Conservation (phyloP, 2,888 invertebrate genomes). For the Stegana nigrithorax region DNA sequence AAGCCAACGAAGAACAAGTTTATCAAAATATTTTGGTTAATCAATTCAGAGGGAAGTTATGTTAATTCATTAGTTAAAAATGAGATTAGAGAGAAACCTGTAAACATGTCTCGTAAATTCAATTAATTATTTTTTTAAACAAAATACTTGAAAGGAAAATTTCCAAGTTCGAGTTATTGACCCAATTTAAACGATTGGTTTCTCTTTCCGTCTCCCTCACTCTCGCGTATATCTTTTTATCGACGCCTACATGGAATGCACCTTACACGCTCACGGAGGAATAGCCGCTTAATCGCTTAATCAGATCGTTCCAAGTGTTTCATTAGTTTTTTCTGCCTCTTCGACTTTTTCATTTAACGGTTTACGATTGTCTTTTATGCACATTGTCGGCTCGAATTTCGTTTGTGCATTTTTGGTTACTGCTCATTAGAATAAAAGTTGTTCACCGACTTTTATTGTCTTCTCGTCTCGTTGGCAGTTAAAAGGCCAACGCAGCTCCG, state of each 20-base stretch:
- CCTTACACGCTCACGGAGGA: too few relatives aligned
- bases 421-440: too few relatives aligned
- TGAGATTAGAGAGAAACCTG: slow-evolving; percentile 47
- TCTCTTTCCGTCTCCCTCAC: background rate
- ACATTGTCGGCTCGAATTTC: too few relatives aligned
- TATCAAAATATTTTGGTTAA: background rate
- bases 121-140: slow-evolving; percentile 60
- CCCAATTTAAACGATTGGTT: background rate
- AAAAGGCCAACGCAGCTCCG: too few relatives aligned
- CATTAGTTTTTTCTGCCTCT: too few relatives aligned
- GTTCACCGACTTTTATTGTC: too few relatives aligned
- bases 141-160: slow-evolving; percentile 40
- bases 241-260: background rate
- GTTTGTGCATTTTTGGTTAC: too few relatives aligned
- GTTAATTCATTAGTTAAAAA: slow-evolving; percentile 46
- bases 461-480: too few relatives aligned
- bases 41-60: slow-evolving; percentile 42
- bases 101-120: slow-evolving; percentile 59
- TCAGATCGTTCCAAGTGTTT: too few relatives aligned
- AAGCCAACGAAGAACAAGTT: background rate
- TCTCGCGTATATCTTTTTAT: background rate
- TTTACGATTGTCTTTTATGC: too few relatives aligned
- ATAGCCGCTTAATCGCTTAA: background rate
- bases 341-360: too few relatives aligned
- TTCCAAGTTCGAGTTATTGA: background rate